These are phyloP conservation scores for Metridium senile DNA, from an alignment of 92 coral and sea anemone genomes.

Conservation along the genomic window DNA sequence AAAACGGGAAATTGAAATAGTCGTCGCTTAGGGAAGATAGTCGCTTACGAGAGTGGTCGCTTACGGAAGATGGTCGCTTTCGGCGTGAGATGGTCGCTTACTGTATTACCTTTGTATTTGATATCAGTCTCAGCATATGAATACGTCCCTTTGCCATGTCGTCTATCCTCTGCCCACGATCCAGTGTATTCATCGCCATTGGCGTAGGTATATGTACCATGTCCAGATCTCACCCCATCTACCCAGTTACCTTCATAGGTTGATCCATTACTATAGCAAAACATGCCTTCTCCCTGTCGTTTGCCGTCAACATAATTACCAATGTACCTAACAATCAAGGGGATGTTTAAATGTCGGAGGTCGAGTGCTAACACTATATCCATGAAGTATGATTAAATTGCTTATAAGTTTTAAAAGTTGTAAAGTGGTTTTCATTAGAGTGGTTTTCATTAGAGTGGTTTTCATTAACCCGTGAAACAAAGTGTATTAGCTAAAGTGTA, in stretches of 20 bases:
- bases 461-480: too few species aligned
- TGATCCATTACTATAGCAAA: constrained; percentile 65
- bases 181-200: constrained; percentile 78
- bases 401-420: neutral
- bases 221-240: constrained; percentile 40
- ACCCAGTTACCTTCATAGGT: constrained; percentile 63
- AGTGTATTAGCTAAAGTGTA: too few species aligned
- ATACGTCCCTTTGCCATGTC: constrained; percentile 59
- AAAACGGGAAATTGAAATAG: too few species aligned
- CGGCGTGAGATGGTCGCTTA: neutral
- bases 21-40: too few species aligned
- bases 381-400: too few species aligned
- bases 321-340: constrained; percentile 34
- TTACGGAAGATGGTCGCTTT: neutral
- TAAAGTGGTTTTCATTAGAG: too few species aligned
- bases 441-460: too few species aligned
- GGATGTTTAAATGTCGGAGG: neutral
- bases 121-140: constrained; percentile 24
- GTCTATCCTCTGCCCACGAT: constrained; percentile 50
- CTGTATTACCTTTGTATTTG: constrained; percentile 40
- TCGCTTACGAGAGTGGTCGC: neutral
- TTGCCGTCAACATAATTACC: constrained; percentile 55
- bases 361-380: too few species aligned
- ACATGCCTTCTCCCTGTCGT: constrained; percentile 48
- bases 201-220: constrained; percentile 54